Base-by-base conservation (phyloP, 2,888 invertebrate genomes). In the Oxycera nigricornis region DNA sequence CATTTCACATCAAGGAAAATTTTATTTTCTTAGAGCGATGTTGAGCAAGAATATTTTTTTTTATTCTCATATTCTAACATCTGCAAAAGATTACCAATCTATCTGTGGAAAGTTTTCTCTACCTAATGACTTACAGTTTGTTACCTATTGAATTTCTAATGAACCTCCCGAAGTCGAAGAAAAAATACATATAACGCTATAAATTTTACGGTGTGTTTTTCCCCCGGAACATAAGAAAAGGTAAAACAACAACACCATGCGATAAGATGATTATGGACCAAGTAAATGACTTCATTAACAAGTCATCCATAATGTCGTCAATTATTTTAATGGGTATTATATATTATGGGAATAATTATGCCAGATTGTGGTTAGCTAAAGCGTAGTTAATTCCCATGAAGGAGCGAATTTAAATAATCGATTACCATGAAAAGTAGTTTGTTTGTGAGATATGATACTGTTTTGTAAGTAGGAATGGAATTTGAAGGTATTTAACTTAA, bases 321-420 rank as follows among this genome's bases (percentile, higher is more conserved):
- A 55, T 55, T 55, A 55, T 55, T 55, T 55, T 4, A 55, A 55
- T 55, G 52, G 52, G 2, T 22, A 55, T 55, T 55, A 55, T 55
- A 22, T 55, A 55, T 55, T 55, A 24, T 2, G 52, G 52, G 17
- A 55, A 24, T 55, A 55, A 55, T 55, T 55, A 55, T 17, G 9
- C 22, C 52, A 24, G 50, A 4, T 4, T 55, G 24, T 24, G 2
- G 20, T 55, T 55, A 3, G 24, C 7, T 6, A 11, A 46, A 46
- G 46, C 46, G 46, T 3, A 35, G 6, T 35, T 3, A 9, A 24
- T 55, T 55, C 24, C 3, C 22, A n/a, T n/a, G n/a, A n/a, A n/a
- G n/a, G n/a, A n/a, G n/a, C n/a, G n/a, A n/a, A n/a, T n/a, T n/a
- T n/a, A n/a, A n/a, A n/a, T n/a, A n/a, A n/a, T n/a, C n/a, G n/a